Conservation (phyloP, 2,113 vertebrate genomes). For the Pomatostomus ruficeps region DNA sequence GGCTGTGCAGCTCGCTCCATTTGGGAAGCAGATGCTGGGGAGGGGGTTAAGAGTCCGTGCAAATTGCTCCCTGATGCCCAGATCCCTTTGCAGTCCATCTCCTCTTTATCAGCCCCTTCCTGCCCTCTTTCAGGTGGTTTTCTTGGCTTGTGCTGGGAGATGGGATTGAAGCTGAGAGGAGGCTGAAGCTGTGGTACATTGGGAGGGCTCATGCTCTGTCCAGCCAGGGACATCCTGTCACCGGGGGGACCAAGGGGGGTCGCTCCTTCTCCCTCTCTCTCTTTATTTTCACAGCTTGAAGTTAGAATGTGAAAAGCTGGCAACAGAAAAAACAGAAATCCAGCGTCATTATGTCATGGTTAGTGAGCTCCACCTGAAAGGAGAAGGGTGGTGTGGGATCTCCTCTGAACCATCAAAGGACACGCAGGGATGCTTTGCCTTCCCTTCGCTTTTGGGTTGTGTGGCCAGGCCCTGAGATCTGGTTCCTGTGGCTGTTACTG, state of each 20-base stretch:
- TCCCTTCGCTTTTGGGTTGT: not conserved
- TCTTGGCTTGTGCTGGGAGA: not conserved
- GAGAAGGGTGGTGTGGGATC: not conserved
- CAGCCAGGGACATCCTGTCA: not conserved
- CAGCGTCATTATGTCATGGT: constrained; percentile 96
- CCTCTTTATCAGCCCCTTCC: not conserved
- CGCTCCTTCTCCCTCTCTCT: not conserved
- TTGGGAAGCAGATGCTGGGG: constrained; percentile 58
- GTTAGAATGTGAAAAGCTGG: constrained; percentile 91
- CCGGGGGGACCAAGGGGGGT: not conserved
- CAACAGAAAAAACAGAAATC: constrained; percentile 92
- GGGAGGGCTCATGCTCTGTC: not conserved
- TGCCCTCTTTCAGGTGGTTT: constrained; percentile 20
- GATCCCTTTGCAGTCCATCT: not conserved
- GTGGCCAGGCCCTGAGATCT: not conserved
- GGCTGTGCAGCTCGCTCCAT: not conserved
- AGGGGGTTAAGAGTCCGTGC: not conserved
- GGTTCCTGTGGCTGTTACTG: not conserved
- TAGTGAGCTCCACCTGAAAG: constrained; percentile 60
- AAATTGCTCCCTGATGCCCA: not conserved
- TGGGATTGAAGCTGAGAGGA: not conserved
- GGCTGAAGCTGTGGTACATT: not conserved
- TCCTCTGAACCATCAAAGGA: not conserved
- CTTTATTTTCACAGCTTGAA: constrained; percentile 79
- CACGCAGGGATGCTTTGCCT: not conserved